A percentile compares a stretch with the other conserved stretches of the same genome.
phyloP scores from a whole-genome alignment of 2,797 vertebrate genomes.

The Ctenochaetus hawaiiensis region DNA sequence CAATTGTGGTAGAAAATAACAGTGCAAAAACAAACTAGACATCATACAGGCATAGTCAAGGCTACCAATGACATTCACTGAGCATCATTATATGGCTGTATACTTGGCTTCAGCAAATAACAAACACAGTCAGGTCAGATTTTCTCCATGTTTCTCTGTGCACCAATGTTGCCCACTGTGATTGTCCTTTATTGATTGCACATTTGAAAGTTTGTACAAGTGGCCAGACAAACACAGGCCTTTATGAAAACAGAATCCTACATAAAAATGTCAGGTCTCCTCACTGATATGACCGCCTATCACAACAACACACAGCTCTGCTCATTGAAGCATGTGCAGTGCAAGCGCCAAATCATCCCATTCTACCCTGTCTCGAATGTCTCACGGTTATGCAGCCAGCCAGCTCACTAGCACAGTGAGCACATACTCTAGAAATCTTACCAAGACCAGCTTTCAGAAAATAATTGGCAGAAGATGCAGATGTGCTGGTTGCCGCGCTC shows the following conservation, averaged over 20 bases:
- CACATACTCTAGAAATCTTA: conserved; percentile 46
- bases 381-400: conserved; percentile 63
- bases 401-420: conserved; percentile 38
- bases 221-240: conserved; percentile 33
- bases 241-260: conserved; percentile 50
- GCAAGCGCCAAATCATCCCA: conserved; percentile 35
- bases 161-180: conserved; percentile 33
- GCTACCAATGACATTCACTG: conserved; percentile 1
- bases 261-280: conserved; percentile 64
- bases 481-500: conserved; percentile 68
- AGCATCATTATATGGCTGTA: conserved; percentile 23
- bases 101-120: conserved; percentile 2
- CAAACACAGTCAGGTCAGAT: conserved; percentile 23
- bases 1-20: conserved; percentile 2
- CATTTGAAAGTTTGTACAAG: conserved; percentile 45
- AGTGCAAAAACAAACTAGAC: conserved; percentile 27
- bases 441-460: conserved; percentile 58
- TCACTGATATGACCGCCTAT: conserved; percentile 56
- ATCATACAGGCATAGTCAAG: conserved; percentile 9
- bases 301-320: conserved; percentile 49
- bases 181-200: conserved; percentile 55
- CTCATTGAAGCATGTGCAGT: conserved; percentile 66
- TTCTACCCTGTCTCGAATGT: conserved; percentile 55
- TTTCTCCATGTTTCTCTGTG: conserved; percentile 23
- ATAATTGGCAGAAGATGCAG: conserved; percentile 82